A percentile compares a stretch with the other conserved stretches of the same genome.
Evolutionary conservation across 2,113 vertebrate species (phyloP).

Genomic region (Antechinus flavipes): DNA sequence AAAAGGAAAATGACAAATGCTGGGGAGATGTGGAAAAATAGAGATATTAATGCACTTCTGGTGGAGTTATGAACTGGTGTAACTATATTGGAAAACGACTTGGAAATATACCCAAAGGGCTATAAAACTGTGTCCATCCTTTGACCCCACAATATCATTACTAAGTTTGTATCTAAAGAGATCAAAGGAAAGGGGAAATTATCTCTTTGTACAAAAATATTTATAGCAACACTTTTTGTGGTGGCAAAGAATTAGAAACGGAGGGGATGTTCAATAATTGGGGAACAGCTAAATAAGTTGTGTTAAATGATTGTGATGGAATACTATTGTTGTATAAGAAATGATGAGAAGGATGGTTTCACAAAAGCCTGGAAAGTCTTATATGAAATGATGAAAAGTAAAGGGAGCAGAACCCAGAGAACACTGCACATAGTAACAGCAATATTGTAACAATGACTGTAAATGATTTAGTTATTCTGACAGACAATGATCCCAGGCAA

Average conservation of each 20-base stretch:
- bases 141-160: not conserved
- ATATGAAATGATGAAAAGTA: not conserved
- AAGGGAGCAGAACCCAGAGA: not conserved
- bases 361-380: not conserved
- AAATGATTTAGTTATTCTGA: not conserved
- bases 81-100: not conserved
- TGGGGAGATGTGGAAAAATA: not conserved
- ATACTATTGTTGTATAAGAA: not conserved
- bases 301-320: not conserved
- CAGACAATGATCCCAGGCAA: not conserved
- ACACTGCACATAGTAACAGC: not conserved
- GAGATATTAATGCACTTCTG: not conserved
- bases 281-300: not conserved
- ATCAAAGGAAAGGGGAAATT: not conserved
- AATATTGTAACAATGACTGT: not conserved
- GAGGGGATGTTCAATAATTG: not conserved
- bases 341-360: not conserved
- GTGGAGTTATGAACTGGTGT: not conserved
- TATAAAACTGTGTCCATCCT: not conserved
- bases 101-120: not conserved
- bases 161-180: not conserved
- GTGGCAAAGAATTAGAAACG: not conserved
- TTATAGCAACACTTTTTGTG: not conserved
- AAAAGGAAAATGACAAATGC: not conserved
- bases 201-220: not conserved